Percentiles rank a stretch among this genome's conserved stretches.
These are phyloP conservation scores for Trachelus stipa DNA, from an alignment of 2,888 invertebrate species.

Conservation along the genomic window DNA sequence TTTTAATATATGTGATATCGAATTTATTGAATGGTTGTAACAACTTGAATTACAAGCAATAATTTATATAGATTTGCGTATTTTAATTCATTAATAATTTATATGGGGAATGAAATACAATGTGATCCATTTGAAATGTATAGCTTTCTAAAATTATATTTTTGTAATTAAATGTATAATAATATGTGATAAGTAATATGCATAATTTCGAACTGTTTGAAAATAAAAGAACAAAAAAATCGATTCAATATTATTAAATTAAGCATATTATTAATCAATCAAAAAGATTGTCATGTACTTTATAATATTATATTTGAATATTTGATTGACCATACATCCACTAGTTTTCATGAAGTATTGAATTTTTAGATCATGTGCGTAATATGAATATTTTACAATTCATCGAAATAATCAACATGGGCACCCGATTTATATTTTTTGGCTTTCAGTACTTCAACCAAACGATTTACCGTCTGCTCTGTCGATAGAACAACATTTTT, in stretches of 20 bases:
- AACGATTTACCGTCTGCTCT: conserved; percentile 79
- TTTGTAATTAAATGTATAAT: background rate
- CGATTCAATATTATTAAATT: background rate
- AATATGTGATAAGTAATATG: background rate
- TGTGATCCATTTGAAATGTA: background rate
- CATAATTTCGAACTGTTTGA: background rate
- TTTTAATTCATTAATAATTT: background rate
- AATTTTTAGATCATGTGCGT: background rate
- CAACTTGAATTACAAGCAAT: background rate
- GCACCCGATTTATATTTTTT: conserved; percentile 84
- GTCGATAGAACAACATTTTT: conserved; percentile 77
- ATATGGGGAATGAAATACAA: background rate
- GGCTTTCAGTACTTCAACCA: conserved; percentile 76
- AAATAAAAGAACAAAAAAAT: background rate
- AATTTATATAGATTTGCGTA: background rate
- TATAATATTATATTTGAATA: background rate
- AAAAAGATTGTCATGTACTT: background rate
- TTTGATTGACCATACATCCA: background rate
- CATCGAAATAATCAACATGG: conserved; percentile 87
- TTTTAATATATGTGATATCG: background rate
- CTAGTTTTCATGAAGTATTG: background rate
- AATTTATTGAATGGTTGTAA: background rate
- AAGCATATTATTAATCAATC: background rate
- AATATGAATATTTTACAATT: conserved; percentile 39
- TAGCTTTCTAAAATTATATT: background rate